Evolutionary conservation across 2,113 vertebrate genomes (phyloP), one percentile per base, ranked within the genome.

Genomic region (Cromileptes altivelis): DNA sequence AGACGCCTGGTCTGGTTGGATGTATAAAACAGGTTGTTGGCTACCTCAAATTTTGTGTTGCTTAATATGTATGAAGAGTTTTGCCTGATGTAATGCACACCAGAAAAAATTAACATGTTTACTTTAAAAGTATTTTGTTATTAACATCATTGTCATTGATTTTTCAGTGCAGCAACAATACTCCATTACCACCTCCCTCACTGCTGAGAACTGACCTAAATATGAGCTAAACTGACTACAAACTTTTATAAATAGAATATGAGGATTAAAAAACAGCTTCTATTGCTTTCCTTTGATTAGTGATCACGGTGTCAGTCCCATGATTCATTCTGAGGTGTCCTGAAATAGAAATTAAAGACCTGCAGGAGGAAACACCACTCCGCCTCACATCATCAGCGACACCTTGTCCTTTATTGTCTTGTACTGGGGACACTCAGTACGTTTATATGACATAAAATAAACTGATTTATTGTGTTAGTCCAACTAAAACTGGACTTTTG

Each of bases 321-420:
- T 53, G 42, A 71, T 14, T 72, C 10, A 27, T 65, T 58, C 57
- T 75, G 49, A 55, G 49, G 19, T 33, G 33, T 47, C 47, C 19
- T 70, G 57, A 75, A 75, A 75, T 14, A 23, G 27, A 81, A 37
- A 50, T 25, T 49, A 65, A 55, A 4, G 25, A 47, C 40, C 52
- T 13, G 57, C 27, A 37, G 0, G 11, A 70, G 18, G 71, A 75
- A 70, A 57, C 55, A 56, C 63, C 30, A 15, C 52, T 47, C 25
- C 18, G 10, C 27, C 13, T 55, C 62, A 68, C 49, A 63, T 47
- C 0, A 42, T 42, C 25, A 49, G 52, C 19, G 65, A 21, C 6
- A 42, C n/a, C 37, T 47, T 56, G 25, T 70, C 68, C 23, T 11
- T 62, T 42, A 50, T 23, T 47, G 40, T 57, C 17, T 57, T 7